phyloP scores from a whole-genome alignment of 2,797 vertebrate species.

The Brachyrhaphis roseni region DNA sequence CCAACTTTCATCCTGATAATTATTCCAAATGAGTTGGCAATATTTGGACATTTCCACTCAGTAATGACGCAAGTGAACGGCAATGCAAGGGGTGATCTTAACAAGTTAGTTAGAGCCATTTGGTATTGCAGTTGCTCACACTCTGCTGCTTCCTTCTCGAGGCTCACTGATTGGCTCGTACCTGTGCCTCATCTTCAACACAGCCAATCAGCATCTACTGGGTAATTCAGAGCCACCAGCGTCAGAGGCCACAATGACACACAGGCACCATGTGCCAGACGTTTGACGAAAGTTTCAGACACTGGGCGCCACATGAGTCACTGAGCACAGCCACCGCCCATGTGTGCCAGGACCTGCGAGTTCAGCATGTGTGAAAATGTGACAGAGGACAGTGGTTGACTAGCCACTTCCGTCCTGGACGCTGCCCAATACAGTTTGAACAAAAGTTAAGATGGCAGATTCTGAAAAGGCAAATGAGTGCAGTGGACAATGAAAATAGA shows the following conservation, averaged over 20 bases:
- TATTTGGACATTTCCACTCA: conserved; percentile 60
- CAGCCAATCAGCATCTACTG: conserved; percentile 66
- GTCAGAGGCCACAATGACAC: conserved; percentile 81
- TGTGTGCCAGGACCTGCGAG: conserved; percentile 76
- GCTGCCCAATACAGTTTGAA: conserved; percentile 49
- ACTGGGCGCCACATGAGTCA: conserved; percentile 80
- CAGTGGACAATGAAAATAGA: conserved; percentile 19
- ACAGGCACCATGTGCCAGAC: conserved; percentile 80
- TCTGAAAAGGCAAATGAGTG: conserved; percentile 37
- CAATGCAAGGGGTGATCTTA: conserved; percentile 66
- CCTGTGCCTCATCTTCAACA: conserved; percentile 71
- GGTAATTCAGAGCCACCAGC: conserved; percentile 75
- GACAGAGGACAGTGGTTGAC: conserved; percentile 77
- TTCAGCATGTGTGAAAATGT: conserved; percentile 77
- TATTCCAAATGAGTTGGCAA: conserved; percentile 67
- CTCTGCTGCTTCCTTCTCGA: conserved; percentile 52
- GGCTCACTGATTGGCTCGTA: conserved; percentile 66
- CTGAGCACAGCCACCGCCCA: conserved; percentile 76
- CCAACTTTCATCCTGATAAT: conserved; percentile 44
- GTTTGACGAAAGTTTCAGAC: conserved; percentile 80
- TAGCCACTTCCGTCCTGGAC: conserved; percentile 66
- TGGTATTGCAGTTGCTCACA: conserved; percentile 69
- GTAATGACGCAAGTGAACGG: conserved; percentile 73
- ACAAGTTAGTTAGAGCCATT: conserved; percentile 66
- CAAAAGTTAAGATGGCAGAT: conserved; percentile 49